Conservation (phyloP, 2,888 invertebrate genomes). For the Cephalotes varians region DNA sequence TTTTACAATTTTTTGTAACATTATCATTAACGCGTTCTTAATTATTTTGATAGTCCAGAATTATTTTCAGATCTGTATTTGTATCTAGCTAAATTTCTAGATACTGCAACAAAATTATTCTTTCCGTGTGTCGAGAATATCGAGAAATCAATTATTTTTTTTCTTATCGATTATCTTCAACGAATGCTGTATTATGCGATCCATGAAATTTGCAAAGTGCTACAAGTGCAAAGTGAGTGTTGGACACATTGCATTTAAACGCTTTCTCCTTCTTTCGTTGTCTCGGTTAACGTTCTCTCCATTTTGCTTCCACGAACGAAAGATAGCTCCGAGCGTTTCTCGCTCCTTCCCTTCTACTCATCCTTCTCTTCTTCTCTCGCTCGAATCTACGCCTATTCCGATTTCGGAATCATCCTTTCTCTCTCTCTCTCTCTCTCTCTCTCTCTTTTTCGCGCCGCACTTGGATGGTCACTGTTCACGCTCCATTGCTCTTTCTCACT, state of each 20-base stretch:
- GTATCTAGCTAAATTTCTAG: too few relatives aligned
- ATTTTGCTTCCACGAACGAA: slow-evolving; percentile 19
- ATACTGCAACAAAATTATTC: too few relatives aligned
- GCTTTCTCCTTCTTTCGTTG: slow-evolving; percentile 5
- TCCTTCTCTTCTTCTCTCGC: slow-evolving; percentile 14
- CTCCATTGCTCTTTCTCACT: slow-evolving; percentile 34
- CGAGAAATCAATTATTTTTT: background rate
- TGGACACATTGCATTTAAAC: slow-evolving; percentile 15
- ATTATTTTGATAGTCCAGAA: too few relatives aligned
- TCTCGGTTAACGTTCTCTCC: background rate
- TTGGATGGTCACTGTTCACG: slow-evolving; percentile 11
- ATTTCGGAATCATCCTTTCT: slow-evolving; percentile 6
- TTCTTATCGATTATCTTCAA: background rate
- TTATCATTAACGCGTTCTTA: too few relatives aligned
- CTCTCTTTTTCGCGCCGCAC: slow-evolving; percentile 5
- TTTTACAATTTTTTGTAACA: too few relatives aligned
- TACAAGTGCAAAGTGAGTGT: background rate
- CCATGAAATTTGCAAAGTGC: background rate
- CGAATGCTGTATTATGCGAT: background rate
- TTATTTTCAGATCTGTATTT: too few relatives aligned
- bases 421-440: background rate
- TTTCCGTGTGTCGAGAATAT: too few relatives aligned
- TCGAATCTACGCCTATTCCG: slow-evolving; percentile 20
- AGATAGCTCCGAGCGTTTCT: slow-evolving; percentile 16
- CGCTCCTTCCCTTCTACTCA: background rate